These are phyloP conservation scores for Manduca sexta DNA, from an alignment of 1,140 invertebrate genomes.

Conservation along the genomic window DNA sequence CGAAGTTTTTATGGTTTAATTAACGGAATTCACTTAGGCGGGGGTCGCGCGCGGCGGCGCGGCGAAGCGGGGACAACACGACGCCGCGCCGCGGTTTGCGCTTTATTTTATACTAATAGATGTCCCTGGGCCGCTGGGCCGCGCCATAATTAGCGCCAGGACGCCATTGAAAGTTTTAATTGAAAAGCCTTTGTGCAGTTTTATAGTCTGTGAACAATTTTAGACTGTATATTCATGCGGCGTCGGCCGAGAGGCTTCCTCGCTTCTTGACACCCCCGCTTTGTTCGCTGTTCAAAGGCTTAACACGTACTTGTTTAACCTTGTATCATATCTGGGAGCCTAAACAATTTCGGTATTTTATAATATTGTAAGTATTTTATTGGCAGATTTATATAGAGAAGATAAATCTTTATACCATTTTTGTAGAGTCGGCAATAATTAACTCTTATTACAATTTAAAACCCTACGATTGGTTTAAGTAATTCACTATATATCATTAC, in stretches of 20 bases:
- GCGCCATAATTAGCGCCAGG: conserved; percentile 55
- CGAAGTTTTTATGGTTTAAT: conserved; percentile 76
- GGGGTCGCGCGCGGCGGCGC: conserved; percentile 26
- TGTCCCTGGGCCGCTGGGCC: conserved; percentile 43
- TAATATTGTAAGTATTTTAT: too few relatives aligned
- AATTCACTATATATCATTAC: too few relatives aligned
- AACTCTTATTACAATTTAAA: too few relatives aligned
- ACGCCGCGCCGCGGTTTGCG: conserved; percentile 51
- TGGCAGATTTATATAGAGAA: too few relatives aligned
- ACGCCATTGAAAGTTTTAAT: conserved; percentile 70
- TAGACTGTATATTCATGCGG: conserved; percentile 38
- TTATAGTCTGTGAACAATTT: conserved; percentile 62
- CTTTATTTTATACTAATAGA: conserved; percentile 67
- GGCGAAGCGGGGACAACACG: conserved; percentile 20
- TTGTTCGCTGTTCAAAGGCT: conserved; percentile 3
- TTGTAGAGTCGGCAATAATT: too few relatives aligned
- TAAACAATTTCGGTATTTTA: too few relatives aligned
- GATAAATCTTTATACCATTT: too few relatives aligned
- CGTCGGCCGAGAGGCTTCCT: conserved; percentile 14
- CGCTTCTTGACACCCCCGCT: conserved; percentile 31
- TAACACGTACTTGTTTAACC: conserved; percentile 1
- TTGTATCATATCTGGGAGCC: too few relatives aligned
- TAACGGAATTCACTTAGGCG: conserved; percentile 74
- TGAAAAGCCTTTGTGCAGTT: conserved; percentile 69
- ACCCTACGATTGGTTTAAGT: too few relatives aligned